These are phyloP conservation scores for Rhynchotus rufescens DNA, from an alignment of 2,797 vertebrate species.

Conservation along the genomic window DNA sequence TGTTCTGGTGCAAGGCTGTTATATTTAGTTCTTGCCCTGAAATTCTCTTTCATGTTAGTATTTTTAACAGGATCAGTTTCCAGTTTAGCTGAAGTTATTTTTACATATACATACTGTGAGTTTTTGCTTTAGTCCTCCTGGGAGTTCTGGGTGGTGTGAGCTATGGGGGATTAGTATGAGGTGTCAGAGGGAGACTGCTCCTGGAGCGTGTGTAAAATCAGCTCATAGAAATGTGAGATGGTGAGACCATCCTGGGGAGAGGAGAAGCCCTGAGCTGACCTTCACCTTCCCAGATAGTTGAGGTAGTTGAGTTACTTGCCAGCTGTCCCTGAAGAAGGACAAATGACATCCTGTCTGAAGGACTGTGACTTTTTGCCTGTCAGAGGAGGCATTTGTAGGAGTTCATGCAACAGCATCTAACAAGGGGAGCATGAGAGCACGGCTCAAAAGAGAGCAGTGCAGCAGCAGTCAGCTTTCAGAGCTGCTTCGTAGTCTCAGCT, in stretches of 20 bases:
- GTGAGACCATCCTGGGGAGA: conserved; percentile 24
- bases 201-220: not conserved
- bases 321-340: conserved; percentile 14
- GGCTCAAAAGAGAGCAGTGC: not conserved
- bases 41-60: not conserved
- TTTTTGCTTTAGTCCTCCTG: not conserved
- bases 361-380: not conserved
- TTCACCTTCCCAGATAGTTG: conserved; percentile 40
- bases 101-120: not conserved
- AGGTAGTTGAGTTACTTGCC: conserved; percentile 4
- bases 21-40: not conserved
- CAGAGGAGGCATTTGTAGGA: not conserved
- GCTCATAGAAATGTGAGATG: conserved; percentile 43
- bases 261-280: conserved; percentile 36
- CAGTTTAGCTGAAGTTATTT: not conserved
- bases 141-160: not conserved
- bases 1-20: not conserved
- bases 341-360: not conserved
- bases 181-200: not conserved
- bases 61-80: not conserved
- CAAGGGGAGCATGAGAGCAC: not conserved
- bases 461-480: not conserved
- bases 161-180: conserved; percentile 12
- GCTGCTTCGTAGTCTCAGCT: not conserved
- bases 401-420: not conserved